Conservation (phyloP, 2,888 invertebrate species). For the Catonia carolina region DNA sequence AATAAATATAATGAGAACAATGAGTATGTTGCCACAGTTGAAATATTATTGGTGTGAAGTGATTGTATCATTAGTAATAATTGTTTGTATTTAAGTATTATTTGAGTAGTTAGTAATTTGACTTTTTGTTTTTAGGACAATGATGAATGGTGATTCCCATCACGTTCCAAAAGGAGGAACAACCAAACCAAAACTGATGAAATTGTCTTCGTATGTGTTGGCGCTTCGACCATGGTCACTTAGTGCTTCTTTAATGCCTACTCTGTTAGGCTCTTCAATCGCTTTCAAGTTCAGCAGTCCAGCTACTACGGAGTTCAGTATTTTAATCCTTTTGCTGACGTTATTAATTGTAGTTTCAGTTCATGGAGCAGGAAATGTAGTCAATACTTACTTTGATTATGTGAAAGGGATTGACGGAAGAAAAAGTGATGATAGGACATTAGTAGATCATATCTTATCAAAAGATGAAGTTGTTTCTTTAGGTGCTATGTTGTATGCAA, state of each 20-base stretch:
- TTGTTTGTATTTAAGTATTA: no score
- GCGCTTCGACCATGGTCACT: slow-evolving; percentile 92
- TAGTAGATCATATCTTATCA: slow-evolving; percentile 85
- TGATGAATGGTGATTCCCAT: slow-evolving; percentile 25
- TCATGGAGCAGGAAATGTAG: slow-evolving; percentile 93
- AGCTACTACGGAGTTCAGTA: slow-evolving; percentile 67
- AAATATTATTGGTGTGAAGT: no score
- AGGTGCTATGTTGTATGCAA: slow-evolving; percentile 79
- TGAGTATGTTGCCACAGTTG: no score
- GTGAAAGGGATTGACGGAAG: slow-evolving; percentile 88
- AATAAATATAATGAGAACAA: no score
- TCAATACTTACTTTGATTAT: slow-evolving; percentile 94
- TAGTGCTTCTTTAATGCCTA: slow-evolving; percentile 85
- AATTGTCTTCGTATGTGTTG: slow-evolving; percentile 78
- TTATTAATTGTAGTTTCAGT: slow-evolving; percentile 83
- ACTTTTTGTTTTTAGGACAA: not conserved
- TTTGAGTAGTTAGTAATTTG: no score
- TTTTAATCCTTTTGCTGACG: slow-evolving; percentile 71
- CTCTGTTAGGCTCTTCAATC: slow-evolving; percentile 79
- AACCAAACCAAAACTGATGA: slow-evolving; percentile 53
- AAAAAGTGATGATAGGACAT: slow-evolving; percentile 87
- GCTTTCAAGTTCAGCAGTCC: slow-evolving; percentile 67
- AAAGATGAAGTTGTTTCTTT: slow-evolving; percentile 80
- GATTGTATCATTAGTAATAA: no score
- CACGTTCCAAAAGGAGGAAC: slow-evolving; percentile 14